A percentile compares a stretch with the other conserved stretches of the same genome.
Conservation (phyloP, 37 sponge, comb jelly and placozoan genomes). For the Halisarca cf. caerulea region DNA sequence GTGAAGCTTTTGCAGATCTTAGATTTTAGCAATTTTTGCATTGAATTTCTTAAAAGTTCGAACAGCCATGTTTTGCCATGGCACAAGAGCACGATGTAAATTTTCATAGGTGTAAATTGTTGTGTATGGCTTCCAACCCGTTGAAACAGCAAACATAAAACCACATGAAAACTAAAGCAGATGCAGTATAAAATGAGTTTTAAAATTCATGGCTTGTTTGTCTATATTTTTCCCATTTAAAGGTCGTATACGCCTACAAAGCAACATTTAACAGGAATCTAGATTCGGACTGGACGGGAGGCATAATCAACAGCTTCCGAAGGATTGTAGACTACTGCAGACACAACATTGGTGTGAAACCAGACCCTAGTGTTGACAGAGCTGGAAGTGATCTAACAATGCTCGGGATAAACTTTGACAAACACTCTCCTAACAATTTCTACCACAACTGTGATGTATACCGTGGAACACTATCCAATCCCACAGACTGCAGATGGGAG, state of each 20-base stretch:
- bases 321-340: neutral
- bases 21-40: too few species aligned
- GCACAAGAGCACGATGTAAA: too few species aligned
- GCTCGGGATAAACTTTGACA: constrained; percentile 4
- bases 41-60: too few species aligned
- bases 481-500: neutral
- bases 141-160: too few species aligned
- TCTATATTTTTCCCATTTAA: too few species aligned
- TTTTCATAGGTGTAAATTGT: too few species aligned
- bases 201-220: too few species aligned
- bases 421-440: neutral
- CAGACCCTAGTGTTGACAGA: neutral
- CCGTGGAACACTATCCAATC: neutral
- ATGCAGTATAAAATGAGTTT: too few species aligned
- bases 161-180: too few species aligned
- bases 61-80: too few species aligned
- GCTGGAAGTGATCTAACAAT: neutral
- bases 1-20: too few species aligned
- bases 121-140: too few species aligned
- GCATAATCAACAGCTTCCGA: neutral
- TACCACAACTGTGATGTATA: neutral
- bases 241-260: constrained; percentile 1
- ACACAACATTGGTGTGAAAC: neutral
- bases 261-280: constrained; percentile 5
- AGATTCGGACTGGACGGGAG: constrained; percentile 8